These are phyloP conservation scores for Riptortus pedestris DNA, from an alignment of 1,140 invertebrate genomes.

Conservation along the genomic window DNA sequence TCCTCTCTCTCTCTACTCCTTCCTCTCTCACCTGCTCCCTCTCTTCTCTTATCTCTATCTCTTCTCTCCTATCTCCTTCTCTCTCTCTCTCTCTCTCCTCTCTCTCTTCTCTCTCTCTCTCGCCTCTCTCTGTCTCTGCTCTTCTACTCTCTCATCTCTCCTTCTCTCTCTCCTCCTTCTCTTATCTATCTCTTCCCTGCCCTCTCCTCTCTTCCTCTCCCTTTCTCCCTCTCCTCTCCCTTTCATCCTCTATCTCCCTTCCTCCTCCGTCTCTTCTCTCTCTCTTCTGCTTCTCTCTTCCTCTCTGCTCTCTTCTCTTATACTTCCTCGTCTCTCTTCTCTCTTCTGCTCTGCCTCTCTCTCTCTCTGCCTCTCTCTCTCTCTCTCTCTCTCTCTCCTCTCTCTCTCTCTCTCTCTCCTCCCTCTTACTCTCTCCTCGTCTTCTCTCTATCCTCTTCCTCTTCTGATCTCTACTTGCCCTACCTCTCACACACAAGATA, in stretches of 20 bases:
- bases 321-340: neutral
- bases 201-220: neutral
- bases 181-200: neutral
- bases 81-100: neutral
- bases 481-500: too few relatives aligned
- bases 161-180: neutral
- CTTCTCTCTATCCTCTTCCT: too few relatives aligned
- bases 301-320: neutral
- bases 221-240: neutral
- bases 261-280: too few relatives aligned
- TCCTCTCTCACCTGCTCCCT: neutral
- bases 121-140: neutral
- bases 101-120: neutral
- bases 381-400: conserved; percentile 6
- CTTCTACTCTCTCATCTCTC: neutral
- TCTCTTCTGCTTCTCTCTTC: neutral
- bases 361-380: neutral
- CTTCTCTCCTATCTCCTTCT: neutral
- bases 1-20: neutral
- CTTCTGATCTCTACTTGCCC: too few relatives aligned
- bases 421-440: too few relatives aligned
- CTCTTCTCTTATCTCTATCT: neutral
- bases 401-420: neutral
- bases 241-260: neutral
- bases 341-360: neutral